These are phyloP conservation scores for Rhingia rostrata DNA, from an alignment of 2,888 invertebrate species.

Conservation along the genomic window DNA sequence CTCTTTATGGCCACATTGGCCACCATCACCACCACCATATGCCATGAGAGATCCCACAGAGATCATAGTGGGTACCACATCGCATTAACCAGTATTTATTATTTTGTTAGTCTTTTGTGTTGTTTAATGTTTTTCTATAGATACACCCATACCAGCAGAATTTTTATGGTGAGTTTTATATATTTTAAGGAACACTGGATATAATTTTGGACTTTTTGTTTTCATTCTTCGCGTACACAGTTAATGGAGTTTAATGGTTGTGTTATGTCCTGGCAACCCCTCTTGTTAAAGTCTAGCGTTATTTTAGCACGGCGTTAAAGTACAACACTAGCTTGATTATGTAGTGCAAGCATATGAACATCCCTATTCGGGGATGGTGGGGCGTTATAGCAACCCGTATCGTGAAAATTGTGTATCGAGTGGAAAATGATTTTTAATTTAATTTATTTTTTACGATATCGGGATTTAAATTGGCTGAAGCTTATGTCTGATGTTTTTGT, in stretches of 20 bases:
- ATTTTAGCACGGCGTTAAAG: conserved; percentile 40
- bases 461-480: conserved; percentile 49
- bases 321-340: conserved; percentile 3
- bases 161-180: conserved; percentile 35
- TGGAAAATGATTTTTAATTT: conserved; percentile 63
- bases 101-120: conserved; percentile 1
- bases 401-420: conserved; percentile 46
- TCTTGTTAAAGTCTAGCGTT: conserved; percentile 48
- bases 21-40: neutral
- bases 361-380: neutral
- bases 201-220: conserved; percentile 4
- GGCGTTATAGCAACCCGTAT: conserved; percentile 16
- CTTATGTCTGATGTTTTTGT: conserved; percentile 36
- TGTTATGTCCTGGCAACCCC: conserved; percentile 12
- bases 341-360: neutral
- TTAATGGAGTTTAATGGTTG: conserved; percentile 53
- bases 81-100: conserved; percentile 29
- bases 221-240: neutral
- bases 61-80: conserved; percentile 15
- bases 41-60: conserved; percentile 15
- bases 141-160: neutral
- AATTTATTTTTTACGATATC: conserved; percentile 51
- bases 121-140: conserved; percentile 30
- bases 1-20: no score
- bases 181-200: conserved; percentile 28